These are phyloP conservation scores for Anthopleura xanthogrammica DNA, from an alignment of 92 coral and sea anemone genomes.

Conservation along the genomic window DNA sequence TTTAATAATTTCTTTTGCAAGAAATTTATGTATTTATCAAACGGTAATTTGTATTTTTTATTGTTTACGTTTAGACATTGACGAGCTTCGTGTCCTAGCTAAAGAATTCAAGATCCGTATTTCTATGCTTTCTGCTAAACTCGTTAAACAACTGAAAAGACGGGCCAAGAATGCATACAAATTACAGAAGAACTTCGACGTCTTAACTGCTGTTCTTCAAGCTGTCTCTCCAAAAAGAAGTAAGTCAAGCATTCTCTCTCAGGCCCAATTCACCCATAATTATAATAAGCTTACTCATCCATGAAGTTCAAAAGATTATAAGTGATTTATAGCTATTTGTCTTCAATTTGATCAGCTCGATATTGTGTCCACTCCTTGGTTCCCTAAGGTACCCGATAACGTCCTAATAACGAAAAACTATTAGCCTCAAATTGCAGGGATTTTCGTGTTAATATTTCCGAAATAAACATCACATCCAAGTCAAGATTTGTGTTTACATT, in stretches of 20 bases:
- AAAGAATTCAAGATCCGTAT: conserved; percentile 84
- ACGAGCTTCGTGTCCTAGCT: conserved; percentile 74
- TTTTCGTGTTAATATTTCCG: conserved; percentile 7
- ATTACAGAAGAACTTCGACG: conserved; percentile 89
- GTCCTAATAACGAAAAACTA: conserved; percentile 8
- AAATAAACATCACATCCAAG: conserved; percentile 2
- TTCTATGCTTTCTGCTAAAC: conserved; percentile 91
- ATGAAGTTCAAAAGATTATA: not conserved
- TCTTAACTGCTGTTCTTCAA: conserved; percentile 93
- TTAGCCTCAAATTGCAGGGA: not conserved
- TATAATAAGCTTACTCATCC: conserved; percentile 18
- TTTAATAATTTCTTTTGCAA: not conserved
- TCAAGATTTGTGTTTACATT: not conserved
- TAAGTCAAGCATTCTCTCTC: conserved; percentile 45
- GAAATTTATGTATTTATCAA: not conserved
- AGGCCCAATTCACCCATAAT: not conserved
- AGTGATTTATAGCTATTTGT: conserved; percentile 17
- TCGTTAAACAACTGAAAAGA: conserved; percentile 91
- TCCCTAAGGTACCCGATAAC: not conserved
- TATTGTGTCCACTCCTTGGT: conserved; percentile 3
- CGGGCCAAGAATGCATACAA: conserved; percentile 96
- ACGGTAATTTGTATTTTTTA: conserved; percentile 20
- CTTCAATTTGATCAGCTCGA: not conserved
- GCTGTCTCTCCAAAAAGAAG: conserved; percentile 97
- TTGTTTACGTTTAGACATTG: conserved; percentile 58